Evolutionary conservation across 2,797 vertebrate species (phyloP).

Genomic region (Crenuchus spilurus): DNA sequence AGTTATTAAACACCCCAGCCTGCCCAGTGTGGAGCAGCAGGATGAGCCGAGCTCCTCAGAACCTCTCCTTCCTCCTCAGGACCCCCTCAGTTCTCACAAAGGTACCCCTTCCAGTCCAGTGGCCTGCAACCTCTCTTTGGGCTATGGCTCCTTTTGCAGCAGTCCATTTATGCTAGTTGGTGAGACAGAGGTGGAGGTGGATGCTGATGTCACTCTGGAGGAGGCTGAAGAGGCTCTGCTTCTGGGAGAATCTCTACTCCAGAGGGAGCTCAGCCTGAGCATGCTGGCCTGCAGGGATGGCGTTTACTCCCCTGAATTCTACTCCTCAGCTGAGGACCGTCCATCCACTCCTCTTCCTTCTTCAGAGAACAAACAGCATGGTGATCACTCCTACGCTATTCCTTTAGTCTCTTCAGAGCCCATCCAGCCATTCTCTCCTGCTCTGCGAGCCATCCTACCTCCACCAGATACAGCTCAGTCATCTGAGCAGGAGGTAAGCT

Average conservation of each 20-base stretch:
- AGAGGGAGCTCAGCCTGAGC: conserved; percentile 78
- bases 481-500: conserved; percentile 30
- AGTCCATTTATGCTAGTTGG: conserved; percentile 69
- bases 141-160: conserved; percentile 29
- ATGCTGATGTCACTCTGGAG: conserved; percentile 67
- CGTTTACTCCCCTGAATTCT: conserved; percentile 58
- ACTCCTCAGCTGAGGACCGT: conserved; percentile 62
- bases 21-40: conserved; percentile 49
- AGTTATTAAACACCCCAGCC: conserved; percentile 30
- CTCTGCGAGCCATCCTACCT: not conserved
- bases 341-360: conserved; percentile 45
- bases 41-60: conserved; percentile 59
- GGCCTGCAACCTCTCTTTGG: conserved; percentile 9
- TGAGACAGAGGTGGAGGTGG: conserved; percentile 62
- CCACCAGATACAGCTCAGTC: not conserved
- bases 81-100: conserved; percentile 38
- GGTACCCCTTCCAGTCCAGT: conserved; percentile 53
- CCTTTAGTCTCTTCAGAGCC: conserved; percentile 50
- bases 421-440: not conserved
- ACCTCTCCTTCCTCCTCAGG: conserved; percentile 64
- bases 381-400: conserved; percentile 61
- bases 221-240: conserved; percentile 73
- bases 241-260: conserved; percentile 64
- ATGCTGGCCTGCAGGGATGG: conserved; percentile 76
- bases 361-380: not conserved